phyloP scores from a whole-genome alignment of 2,113 vertebrate species.

The Oenanthe oenanthe region DNA sequence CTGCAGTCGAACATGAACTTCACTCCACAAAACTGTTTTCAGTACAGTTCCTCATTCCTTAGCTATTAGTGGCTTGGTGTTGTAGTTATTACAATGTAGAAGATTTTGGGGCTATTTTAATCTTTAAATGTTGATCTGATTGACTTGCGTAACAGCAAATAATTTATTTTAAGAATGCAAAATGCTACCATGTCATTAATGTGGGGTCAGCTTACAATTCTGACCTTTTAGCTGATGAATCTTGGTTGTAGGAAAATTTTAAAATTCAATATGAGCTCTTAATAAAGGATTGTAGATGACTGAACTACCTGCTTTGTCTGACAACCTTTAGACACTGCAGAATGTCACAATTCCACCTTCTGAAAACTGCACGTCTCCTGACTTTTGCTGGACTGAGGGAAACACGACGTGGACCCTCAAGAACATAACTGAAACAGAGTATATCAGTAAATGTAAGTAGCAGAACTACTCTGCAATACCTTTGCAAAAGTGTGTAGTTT shows the following conservation, averaged over 20 bases:
- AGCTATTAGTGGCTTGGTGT: neutral
- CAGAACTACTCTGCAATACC: neutral
- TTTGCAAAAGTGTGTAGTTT: neutral
- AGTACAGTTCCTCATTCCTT: neutral
- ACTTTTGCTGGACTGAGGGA: slow-evolving; percentile 78
- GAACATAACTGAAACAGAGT: slow-evolving; percentile 74
- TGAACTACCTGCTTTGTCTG: slow-evolving; percentile 5
- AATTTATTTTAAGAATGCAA: neutral
- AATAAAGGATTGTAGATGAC: neutral
- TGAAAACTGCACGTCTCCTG: slow-evolving; percentile 75
- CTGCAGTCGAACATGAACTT: neutral
- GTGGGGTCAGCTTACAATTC: neutral
- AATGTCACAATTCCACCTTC: slow-evolving; percentile 81
- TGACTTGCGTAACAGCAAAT: neutral
- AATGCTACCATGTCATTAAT: neutral
- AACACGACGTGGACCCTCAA: slow-evolving; percentile 73
- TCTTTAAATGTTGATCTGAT: neutral
- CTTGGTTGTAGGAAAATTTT: neutral
- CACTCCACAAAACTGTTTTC: neutral
- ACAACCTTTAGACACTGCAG: slow-evolving; percentile 74
- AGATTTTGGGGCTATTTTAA: neutral
- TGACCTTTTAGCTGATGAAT: neutral
- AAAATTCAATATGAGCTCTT: neutral
- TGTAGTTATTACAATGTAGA: neutral
- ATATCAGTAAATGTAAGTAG: slow-evolving; percentile 86